Evolutionary conservation across 2,888 invertebrate species (phyloP).

Genomic region (Gortyna flavago): DNA sequence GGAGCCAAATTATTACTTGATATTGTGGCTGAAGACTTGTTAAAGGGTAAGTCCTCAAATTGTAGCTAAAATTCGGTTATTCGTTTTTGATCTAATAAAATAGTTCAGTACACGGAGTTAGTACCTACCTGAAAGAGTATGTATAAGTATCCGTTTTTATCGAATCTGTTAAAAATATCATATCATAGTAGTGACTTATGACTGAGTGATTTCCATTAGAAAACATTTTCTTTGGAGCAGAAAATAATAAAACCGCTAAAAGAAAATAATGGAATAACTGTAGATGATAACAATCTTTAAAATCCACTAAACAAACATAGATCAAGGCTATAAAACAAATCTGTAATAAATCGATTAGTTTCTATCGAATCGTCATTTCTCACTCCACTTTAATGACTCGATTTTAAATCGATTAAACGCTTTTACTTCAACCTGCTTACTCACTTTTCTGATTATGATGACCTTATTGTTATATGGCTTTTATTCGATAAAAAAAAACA

Average conservation of each 20-base stretch:
- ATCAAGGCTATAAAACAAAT: constrained; percentile 33
- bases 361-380: constrained; percentile 56
- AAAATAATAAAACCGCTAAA: not conserved
- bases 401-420: constrained; percentile 70
- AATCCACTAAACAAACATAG: constrained; percentile 29
- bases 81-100: no score
- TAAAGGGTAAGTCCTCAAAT: no score
- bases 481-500: not conserved
- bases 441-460: constrained; percentile 57
- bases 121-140: no score
- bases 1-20: not conserved
- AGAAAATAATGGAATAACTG: constrained; percentile 25
- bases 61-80: no score
- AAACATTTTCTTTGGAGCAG: not conserved
- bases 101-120: no score
- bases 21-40: not conserved
- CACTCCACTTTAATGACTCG: constrained; percentile 64
- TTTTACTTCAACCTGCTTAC: constrained; percentile 69
- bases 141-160: no score
- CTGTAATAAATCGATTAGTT: constrained; percentile 59
- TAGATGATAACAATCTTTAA: constrained; percentile 3
- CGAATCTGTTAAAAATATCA: no score
- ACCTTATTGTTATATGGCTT: constrained; percentile 34
- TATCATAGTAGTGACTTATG: no score
- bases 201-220: not conserved